Conservation (phyloP, 2,113 vertebrate species). For the Cryptotis parvus region DNA sequence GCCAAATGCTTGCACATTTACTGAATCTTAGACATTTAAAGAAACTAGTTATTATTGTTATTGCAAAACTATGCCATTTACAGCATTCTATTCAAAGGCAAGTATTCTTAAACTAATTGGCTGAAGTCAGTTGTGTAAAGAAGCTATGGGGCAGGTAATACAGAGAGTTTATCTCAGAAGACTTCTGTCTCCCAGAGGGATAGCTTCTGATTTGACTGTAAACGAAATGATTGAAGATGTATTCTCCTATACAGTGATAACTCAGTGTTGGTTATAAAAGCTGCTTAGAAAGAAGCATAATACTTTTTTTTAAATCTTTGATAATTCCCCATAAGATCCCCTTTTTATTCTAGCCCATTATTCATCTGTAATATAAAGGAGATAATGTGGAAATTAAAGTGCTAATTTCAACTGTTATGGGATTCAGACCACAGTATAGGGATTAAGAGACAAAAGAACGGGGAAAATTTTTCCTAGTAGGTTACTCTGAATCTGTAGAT, state of each 20-base stretch:
- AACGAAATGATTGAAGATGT: neutral
- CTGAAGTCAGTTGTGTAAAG: neutral
- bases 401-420: conserved; percentile 69
- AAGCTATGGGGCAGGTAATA: neutral
- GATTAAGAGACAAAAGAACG: conserved; percentile 73
- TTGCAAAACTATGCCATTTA: neutral
- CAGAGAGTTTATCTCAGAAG: neutral
- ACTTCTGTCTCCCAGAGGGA: neutral
- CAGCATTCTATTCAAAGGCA: conserved; percentile 8
- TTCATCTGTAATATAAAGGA: conserved; percentile 68
- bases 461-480: conserved; percentile 5
- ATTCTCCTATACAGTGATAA: neutral
- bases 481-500: conserved; percentile 47
- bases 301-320: conserved; percentile 63
- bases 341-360: conserved; percentile 60
- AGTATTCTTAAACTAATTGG: neutral
- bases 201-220: neutral
- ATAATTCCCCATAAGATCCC: conserved; percentile 65
- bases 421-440: conserved; percentile 50
- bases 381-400: conserved; percentile 77
- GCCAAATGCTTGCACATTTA: neutral
- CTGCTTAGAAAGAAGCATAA: conserved; percentile 56
- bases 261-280: conserved; percentile 28
- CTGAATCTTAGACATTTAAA: neutral
- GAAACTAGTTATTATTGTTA: neutral